Conservation (phyloP, 1,140 invertebrate genomes). For the Coenobita brevimanus region DNA sequence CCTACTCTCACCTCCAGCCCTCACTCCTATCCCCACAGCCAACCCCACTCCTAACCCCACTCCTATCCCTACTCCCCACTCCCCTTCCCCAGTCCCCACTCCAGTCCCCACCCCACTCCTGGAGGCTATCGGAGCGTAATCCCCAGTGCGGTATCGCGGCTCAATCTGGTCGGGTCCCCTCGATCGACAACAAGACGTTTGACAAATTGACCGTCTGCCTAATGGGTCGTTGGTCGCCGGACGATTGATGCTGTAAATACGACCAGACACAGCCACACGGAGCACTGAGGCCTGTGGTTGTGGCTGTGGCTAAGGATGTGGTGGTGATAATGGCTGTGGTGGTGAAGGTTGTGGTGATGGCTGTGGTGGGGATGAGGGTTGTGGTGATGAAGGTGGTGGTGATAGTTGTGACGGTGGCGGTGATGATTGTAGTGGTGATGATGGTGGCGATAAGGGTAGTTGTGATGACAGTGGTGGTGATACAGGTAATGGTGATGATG, state of each 20-base stretch:
- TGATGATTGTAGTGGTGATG: background rate
- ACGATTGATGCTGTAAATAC: conserved; percentile 39
- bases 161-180: conserved; percentile 29
- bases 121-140: too few species aligned
- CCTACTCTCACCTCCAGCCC: too few species aligned
- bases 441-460: too few species aligned
- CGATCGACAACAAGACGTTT: conserved; percentile 49
- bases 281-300: background rate
- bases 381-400: too few species aligned
- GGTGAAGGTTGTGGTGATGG: too few species aligned
- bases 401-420: too few species aligned
- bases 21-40: too few species aligned
- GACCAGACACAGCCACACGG: background rate
- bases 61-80: too few species aligned
- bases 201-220: conserved; percentile 49
- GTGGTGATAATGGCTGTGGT: conserved; percentile 1
- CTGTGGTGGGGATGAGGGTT: too few species aligned
- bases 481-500: background rate
- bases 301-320: conserved; percentile 13
- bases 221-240: conserved; percentile 28
- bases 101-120: too few species aligned
- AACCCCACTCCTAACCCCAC: too few species aligned
- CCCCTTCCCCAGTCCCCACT: too few species aligned
- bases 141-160: conserved; percentile 26
- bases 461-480: background rate